phyloP scores from a whole-genome alignment of 2,888 invertebrate species.

The Melanotus villosus region DNA sequence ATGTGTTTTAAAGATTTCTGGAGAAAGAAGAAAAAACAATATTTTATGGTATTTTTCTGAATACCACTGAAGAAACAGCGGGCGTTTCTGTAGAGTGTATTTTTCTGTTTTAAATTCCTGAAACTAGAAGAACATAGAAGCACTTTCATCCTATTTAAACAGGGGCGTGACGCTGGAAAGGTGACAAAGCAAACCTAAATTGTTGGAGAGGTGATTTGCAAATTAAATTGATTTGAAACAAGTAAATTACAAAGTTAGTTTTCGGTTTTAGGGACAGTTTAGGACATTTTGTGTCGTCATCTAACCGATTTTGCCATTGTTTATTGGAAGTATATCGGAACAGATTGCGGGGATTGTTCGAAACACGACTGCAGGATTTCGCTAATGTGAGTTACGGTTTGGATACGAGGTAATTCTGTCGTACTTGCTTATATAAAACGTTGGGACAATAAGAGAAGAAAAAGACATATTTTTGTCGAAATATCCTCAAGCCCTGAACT shows the following conservation, averaged over 20 bases:
- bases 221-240: constrained; percentile 8
- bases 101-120: constrained; percentile 12
- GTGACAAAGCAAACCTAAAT: constrained; percentile 18
- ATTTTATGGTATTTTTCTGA: background rate
- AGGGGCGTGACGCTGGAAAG: constrained; percentile 12
- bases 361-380: too few species aligned
- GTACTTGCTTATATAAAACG: background rate
- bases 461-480: constrained; percentile 26
- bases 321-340: too few species aligned
- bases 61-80: background rate
- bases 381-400: background rate
- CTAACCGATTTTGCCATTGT: too few species aligned
- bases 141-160: constrained; percentile 10
- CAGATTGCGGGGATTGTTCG: too few species aligned
- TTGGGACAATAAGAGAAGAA: constrained; percentile 2
- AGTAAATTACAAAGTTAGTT: background rate
- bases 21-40: background rate
- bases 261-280: background rate
- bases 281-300: background rate
- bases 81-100: constrained; percentile 13
- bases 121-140: constrained; percentile 1
- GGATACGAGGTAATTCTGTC: background rate
- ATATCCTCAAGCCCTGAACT: constrained; percentile 2
- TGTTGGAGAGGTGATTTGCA: constrained; percentile 6
- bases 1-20: too few species aligned